These are phyloP conservation scores for Hypocryptadius cinnamomeus DNA, from an alignment of 2,113 vertebrate genomes.

Conservation along the genomic window DNA sequence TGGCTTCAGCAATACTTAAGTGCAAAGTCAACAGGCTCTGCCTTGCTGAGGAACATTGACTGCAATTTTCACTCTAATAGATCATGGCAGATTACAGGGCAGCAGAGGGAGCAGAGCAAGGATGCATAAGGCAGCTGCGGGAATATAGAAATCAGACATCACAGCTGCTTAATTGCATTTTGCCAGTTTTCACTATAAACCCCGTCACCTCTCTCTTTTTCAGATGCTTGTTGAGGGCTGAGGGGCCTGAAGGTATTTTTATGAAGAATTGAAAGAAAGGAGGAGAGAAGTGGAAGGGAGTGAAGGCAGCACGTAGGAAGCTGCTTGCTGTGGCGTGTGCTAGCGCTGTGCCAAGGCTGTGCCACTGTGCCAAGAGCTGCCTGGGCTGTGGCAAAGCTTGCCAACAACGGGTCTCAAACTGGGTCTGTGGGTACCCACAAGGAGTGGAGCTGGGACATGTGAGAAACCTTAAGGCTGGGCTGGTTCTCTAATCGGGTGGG, in stretches of 20 bases:
- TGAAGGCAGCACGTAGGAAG: neutral
- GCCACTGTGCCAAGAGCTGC: neutral
- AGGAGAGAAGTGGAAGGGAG: neutral
- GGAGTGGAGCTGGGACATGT: neutral
- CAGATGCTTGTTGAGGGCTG: neutral
- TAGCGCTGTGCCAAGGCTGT: neutral
- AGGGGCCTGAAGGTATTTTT: neutral
- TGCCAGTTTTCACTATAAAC: neutral
- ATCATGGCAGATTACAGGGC: neutral
- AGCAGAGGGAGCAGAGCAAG: neutral
- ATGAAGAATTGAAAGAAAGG: neutral
- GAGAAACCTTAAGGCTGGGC: neutral
- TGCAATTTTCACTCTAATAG: neutral
- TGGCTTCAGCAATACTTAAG: neutral
- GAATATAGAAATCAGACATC: neutral
- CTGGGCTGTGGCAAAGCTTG: neutral
- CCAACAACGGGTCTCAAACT: neutral
- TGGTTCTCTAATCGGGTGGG: neutral
- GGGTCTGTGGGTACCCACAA: neutral
- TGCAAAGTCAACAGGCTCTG: neutral
- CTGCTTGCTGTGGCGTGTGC: neutral
- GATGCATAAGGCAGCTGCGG: neutral
- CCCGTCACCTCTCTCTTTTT: neutral
- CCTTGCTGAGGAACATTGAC: neutral
- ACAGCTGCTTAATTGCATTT: constrained; percentile 6